Base-by-base conservation (phyloP, 2,797 vertebrate species). In the Psittacula echo region DNA sequence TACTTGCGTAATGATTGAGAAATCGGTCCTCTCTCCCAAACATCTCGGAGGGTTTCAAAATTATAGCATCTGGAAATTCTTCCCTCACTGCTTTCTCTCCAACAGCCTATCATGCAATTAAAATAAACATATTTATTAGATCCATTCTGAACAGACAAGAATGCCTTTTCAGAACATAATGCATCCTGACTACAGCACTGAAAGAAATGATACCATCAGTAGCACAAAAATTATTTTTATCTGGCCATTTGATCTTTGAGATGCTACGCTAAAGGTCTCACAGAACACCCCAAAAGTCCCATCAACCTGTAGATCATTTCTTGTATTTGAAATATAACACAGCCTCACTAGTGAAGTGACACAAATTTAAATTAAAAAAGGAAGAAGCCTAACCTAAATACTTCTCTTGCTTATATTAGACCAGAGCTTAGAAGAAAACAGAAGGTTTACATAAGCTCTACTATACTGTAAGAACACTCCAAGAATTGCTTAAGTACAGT, bases 21-120 rank as follows among this genome's bases (percentile, higher is more conserved):
- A 99, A 99, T 44, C 97, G 87, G 96, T 99, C 99, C 90, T 99
- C 99, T 95, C 99, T 99, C 64, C 99, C 99, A 80, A 98, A 99
- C 39, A 99, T 98, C 97, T 99, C 99, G 0, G 99, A 97, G 0
- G 99, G 99, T 96, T 99, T 99, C 98, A 99, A 94, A 95, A 99
- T 99, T 77, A 98, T 93, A 23, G 99, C 99, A 13, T 99, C 98
- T 15, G 99, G 99, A 95, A 99, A 99, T 68, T 98, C 98, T 11
- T 98, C 98, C 87, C 98, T 98, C 90, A 99, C 99, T 6, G 77
- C 98, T 0, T 90, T 79, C 96, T 99, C 99, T 85, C 99, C 99
- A 37, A 99, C 98, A 73, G 99, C 99, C 99, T 99, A 67, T 39
- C 73, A 66, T 48, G 44, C 75, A 96, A 47, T 83, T 30, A 85